These are phyloP conservation scores for Camponotus vicinus DNA, from an alignment of 1,140 invertebrate genomes.

Conservation along the genomic window DNA sequence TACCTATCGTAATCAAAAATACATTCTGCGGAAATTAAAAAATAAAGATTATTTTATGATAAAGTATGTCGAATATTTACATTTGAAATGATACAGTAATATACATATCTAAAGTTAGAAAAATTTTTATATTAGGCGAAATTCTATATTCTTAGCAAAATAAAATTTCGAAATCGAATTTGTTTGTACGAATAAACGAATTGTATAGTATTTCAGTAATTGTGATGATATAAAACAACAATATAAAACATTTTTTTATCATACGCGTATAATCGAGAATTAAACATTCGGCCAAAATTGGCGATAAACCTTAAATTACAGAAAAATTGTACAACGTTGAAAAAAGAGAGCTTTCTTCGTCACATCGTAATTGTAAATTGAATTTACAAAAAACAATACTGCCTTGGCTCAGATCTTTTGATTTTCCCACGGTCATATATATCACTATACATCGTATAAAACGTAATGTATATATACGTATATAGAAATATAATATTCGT, in stretches of 20 bases:
- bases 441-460: slow-evolving; percentile 51
- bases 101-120: neutral
- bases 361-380: neutral
- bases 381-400: slow-evolving; percentile 57
- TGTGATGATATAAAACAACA: neutral
- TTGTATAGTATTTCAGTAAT: neutral
- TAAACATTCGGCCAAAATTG: slow-evolving; percentile 15
- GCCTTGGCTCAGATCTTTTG: slow-evolving; percentile 11
- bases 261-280: neutral
- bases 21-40: neutral
- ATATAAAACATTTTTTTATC: neutral
- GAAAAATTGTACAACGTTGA: neutral
- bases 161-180: neutral
- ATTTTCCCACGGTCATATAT: slow-evolving; percentile 28
- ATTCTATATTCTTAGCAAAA: neutral
- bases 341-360: neutral
- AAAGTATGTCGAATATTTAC: slow-evolving; percentile 14
- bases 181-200: neutral
- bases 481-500: slow-evolving; percentile 53
- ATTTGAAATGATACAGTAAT: neutral
- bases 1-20: neutral
- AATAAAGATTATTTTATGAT: neutral
- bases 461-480: slow-evolving; percentile 36
- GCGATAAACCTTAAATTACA: neutral
- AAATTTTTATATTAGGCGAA: slow-evolving; percentile 1